Conservation (phyloP, 2,113 vertebrate genomes). For the Epinephelus lanceolatus region DNA sequence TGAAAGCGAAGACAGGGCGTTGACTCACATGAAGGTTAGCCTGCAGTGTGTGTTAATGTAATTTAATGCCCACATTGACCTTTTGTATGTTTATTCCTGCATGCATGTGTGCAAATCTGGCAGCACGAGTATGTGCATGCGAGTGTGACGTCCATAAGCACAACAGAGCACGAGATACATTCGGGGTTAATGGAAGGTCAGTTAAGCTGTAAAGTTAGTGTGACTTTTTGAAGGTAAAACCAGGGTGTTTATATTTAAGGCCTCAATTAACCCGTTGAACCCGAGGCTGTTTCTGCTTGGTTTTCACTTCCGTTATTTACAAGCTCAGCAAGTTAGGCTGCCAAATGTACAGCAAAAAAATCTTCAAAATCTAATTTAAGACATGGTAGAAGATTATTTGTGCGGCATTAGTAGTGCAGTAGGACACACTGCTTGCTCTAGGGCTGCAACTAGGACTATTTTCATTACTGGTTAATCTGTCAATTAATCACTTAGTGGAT, state of each 20-base stretch:
- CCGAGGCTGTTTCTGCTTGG: background rate
- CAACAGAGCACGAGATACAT: background rate
- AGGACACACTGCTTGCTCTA: too few relatives aligned
- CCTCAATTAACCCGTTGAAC: constrained; percentile 1
- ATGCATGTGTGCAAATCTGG: background rate
- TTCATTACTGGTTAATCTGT: background rate
- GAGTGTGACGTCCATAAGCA: constrained; percentile 4
- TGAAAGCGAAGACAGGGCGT: constrained; percentile 22
- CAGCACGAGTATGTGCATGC: background rate
- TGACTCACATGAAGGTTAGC: background rate
- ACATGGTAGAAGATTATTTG: background rate
- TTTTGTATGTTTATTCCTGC: background rate
- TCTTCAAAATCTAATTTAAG: background rate
- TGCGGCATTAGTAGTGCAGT: too few relatives aligned
- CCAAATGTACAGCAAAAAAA: background rate
- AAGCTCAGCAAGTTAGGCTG: background rate
- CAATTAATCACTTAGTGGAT: background rate
- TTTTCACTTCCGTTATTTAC: background rate
- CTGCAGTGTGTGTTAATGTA: constrained; percentile 4
- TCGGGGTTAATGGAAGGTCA: constrained; percentile 31
- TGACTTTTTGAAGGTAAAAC: constrained; percentile 9
- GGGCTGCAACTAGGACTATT: background rate
- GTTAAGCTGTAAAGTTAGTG: background rate
- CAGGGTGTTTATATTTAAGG: constrained; percentile 8
- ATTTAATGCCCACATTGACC: background rate